Evolutionary conservation across 2,888 invertebrate species (phyloP).

Genomic region (Ommatoiulus sabulosus): DNA sequence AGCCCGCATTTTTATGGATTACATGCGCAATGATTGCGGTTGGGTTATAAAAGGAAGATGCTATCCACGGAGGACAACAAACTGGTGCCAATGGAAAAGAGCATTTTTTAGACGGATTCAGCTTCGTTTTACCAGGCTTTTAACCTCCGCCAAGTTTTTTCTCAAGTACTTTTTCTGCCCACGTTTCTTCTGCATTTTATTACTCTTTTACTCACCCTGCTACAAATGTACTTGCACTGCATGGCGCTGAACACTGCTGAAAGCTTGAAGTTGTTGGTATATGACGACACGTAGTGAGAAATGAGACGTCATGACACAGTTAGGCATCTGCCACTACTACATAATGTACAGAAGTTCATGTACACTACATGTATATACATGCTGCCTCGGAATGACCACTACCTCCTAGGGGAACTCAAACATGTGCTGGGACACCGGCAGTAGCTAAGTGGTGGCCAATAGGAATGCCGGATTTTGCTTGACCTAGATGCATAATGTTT

Average conservation of each 20-base stretch:
- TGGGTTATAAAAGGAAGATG: neutral
- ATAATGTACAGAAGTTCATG: too few relatives aligned
- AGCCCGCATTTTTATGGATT: neutral
- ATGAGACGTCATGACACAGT: too few relatives aligned
- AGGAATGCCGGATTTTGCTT: too few relatives aligned
- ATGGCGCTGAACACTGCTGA: neutral
- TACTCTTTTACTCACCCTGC: neutral
- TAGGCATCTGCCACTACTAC: too few relatives aligned
- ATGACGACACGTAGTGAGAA: neutral
- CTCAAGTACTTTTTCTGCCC: neutral
- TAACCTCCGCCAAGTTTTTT: neutral
- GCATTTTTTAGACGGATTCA: neutral
- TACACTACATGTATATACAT: too few relatives aligned
- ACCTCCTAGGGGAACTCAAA: too few relatives aligned
- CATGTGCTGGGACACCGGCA: too few relatives aligned
- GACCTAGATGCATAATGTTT: too few relatives aligned
- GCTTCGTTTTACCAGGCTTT: neutral
- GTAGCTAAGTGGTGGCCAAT: too few relatives aligned
- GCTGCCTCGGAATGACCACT: too few relatives aligned
- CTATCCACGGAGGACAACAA: neutral
- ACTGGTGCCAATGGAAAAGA: neutral
- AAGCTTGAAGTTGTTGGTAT: neutral
- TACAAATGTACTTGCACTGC: neutral
- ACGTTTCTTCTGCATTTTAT: slow-evolving; percentile 21
- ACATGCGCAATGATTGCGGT: neutral